Conservation (phyloP, 2,888 invertebrate species). For the Platycheirus rosarum region DNA sequence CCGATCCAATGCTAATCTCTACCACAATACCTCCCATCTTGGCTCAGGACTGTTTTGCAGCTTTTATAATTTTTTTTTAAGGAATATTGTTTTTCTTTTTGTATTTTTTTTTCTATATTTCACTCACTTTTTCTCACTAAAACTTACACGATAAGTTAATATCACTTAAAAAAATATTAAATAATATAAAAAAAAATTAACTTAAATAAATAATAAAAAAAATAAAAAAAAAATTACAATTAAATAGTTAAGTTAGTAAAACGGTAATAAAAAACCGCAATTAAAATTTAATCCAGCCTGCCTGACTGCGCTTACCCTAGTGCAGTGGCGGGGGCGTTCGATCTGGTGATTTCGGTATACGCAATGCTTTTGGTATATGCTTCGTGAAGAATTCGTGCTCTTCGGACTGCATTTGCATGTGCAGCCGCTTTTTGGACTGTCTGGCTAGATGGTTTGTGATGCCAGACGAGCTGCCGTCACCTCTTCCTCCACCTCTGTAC, state of each 20-base stretch:
- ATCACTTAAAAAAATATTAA: conserved; percentile 39
- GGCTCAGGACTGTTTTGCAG: conserved; percentile 32
- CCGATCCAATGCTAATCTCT: neutral
- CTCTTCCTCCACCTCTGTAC: conserved; percentile 30
- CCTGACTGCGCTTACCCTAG: conserved; percentile 74
- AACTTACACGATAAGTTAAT: conserved; percentile 59
- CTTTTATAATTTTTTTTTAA: conserved; percentile 8
- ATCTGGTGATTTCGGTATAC: conserved; percentile 79
- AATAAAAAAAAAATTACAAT: conserved; percentile 41
- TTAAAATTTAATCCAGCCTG: conserved; percentile 53
- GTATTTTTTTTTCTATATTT: conserved; percentile 11
- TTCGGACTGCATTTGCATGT: conserved; percentile 76
- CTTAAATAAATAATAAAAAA: conserved; percentile 42
- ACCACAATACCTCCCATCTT: neutral
- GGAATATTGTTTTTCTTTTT: conserved; percentile 9
- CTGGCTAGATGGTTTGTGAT: conserved; percentile 26
- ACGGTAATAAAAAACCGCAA: conserved; percentile 44
- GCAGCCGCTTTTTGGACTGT: conserved; percentile 62
- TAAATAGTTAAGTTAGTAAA: conserved; percentile 56
- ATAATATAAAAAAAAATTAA: conserved; percentile 44
- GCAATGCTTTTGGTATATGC: conserved; percentile 81
- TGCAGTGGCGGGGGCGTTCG: conserved; percentile 82
- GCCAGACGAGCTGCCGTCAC: conserved; percentile 8
- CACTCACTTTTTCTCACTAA: conserved; percentile 46
- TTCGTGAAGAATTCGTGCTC: conserved; percentile 79